These are phyloP conservation scores for Leucozona laternaria DNA, from an alignment of 2,888 invertebrate genomes.

Conservation along the genomic window DNA sequence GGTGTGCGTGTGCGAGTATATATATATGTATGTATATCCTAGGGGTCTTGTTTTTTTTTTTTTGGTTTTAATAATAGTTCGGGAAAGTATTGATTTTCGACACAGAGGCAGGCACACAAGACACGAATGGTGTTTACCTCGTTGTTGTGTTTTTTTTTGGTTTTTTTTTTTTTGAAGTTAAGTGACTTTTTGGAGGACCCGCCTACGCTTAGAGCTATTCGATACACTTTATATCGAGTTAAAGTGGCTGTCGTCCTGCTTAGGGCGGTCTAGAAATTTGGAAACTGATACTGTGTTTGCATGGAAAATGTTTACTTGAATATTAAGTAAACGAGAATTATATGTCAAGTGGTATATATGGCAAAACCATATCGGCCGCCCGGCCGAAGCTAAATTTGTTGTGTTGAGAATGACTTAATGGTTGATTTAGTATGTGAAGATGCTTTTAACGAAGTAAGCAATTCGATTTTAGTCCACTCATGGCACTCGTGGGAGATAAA, in stretches of 20 bases:
- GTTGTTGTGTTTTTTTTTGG: slow-evolving; percentile 13
- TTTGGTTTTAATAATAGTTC: slow-evolving; percentile 58
- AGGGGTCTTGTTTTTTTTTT: slow-evolving; percentile 20
- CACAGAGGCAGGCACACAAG: slow-evolving; percentile 29
- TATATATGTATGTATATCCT: neutral
- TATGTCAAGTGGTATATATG: slow-evolving; percentile 53
- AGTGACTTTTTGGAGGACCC: slow-evolving; percentile 66
- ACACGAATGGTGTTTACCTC: slow-evolving; percentile 49
- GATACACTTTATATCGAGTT: slow-evolving; percentile 57
- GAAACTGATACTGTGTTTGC: slow-evolving; percentile 52
- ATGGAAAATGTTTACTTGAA: slow-evolving; percentile 60
- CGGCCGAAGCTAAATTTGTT: neutral
- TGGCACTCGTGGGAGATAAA: slow-evolving; percentile 21
- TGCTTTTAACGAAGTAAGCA: slow-evolving; percentile 33
- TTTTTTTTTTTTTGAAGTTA: slow-evolving; percentile 35
- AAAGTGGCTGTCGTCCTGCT: slow-evolving; percentile 50
- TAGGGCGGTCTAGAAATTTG: slow-evolving; percentile 11
- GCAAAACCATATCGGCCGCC: neutral
- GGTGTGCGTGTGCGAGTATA: neutral
- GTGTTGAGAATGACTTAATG: slow-evolving; percentile 29
- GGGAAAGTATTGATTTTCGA: slow-evolving; percentile 65
- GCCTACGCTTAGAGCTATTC: slow-evolving; percentile 50
- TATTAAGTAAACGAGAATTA: slow-evolving; percentile 51
- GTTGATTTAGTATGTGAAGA: slow-evolving; percentile 39
- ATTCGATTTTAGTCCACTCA: neutral